These are phyloP conservation scores for Drosophila malerkotliana DNA, from an alignment of 1,140 invertebrate species.

Conservation along the genomic window DNA sequence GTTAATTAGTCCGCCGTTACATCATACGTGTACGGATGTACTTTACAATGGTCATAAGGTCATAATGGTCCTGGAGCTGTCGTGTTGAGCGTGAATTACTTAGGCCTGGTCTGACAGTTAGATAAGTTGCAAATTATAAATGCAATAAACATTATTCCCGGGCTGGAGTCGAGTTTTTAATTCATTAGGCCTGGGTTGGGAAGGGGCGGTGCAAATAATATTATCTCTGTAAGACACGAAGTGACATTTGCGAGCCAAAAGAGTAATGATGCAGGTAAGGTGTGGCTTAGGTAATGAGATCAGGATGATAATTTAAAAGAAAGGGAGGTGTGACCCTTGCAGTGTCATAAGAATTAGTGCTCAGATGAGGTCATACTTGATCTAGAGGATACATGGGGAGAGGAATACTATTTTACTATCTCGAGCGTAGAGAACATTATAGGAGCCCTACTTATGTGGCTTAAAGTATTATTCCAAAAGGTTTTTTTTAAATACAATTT, in stretches of 20 bases:
- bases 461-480: no score
- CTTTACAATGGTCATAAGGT: constrained; percentile 35
- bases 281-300: background rate
- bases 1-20: constrained; percentile 51
- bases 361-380: background rate
- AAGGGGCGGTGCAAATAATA: constrained; percentile 4
- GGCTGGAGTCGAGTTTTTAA: constrained; percentile 25
- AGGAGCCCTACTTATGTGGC: no score
- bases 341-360: background rate
- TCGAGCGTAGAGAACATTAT: no score
- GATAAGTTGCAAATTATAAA: constrained; percentile 39
- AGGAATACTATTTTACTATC: no score
- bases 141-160: constrained; percentile 41
- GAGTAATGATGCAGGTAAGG: constrained; percentile 19
- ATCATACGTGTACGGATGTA: constrained; percentile 37
- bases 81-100: constrained; percentile 44
- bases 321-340: background rate
- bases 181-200: constrained; percentile 21
- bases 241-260: constrained; percentile 22
- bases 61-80: constrained; percentile 35
- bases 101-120: constrained; percentile 28
- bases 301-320: background rate
- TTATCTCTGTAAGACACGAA: constrained; percentile 26
- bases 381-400: no score
- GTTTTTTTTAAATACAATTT: no score